Evolutionary conservation across 2,113 vertebrate species (phyloP).

Genomic region (Baryphthengus martii): DNA sequence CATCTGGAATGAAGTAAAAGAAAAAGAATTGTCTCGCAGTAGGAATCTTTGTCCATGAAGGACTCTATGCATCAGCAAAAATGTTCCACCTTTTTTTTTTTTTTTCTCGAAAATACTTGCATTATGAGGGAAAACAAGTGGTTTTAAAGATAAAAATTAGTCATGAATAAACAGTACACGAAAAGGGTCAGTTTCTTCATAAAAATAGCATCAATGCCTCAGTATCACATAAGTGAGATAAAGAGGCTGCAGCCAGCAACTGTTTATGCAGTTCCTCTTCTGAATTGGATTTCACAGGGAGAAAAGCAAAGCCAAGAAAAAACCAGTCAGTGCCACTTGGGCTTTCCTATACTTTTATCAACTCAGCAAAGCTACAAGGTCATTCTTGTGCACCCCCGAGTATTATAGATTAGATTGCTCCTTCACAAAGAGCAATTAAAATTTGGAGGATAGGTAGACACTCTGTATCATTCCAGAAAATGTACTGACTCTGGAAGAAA

Average conservation of each 20-base stretch:
- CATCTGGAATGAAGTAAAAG: neutral
- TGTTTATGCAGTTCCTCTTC: neutral
- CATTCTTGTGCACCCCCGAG: neutral
- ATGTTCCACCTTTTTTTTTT: neutral
- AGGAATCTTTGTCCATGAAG: neutral
- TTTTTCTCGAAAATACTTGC: neutral
- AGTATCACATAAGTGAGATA: neutral
- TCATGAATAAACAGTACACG: neutral
- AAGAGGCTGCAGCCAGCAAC: neutral
- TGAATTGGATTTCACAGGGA: neutral
- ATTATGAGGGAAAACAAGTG: neutral
- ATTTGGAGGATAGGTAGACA: neutral
- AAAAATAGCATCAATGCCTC: neutral
- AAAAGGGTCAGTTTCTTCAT: neutral
- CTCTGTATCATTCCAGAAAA: neutral
- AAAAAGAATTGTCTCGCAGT: neutral
- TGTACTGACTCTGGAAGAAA: neutral
- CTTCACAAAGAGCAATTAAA: neutral
- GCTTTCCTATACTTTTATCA: neutral
- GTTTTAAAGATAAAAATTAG: neutral
- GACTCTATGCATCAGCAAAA: neutral
- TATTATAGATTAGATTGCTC: neutral
- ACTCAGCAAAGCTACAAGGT: neutral
- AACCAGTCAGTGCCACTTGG: neutral
- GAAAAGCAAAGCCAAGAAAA: neutral